These are phyloP conservation scores for Oxytorus armatus DNA, from an alignment of 2,888 invertebrate genomes.

Conservation along the genomic window DNA sequence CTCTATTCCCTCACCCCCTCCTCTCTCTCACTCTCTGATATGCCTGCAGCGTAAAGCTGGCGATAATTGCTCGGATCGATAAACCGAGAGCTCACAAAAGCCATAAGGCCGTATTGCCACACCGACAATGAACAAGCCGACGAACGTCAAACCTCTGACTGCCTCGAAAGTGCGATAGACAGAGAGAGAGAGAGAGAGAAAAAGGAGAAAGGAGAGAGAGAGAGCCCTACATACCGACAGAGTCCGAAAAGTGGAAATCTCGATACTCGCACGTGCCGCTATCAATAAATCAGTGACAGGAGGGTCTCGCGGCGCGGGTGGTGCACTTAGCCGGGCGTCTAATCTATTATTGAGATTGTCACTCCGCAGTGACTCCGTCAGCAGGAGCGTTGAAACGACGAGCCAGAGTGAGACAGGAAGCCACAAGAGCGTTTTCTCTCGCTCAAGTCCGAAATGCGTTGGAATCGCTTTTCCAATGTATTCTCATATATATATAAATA, in stretches of 20 bases:
- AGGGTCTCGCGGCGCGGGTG: constrained; percentile 68
- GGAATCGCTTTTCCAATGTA: too few relatives aligned
- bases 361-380: constrained; percentile 74
- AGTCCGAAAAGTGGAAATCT: constrained; percentile 76
- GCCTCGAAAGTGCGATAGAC: constrained; percentile 14
- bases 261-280: constrained; percentile 77
- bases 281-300: constrained; percentile 79
- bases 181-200: constrained; percentile 23
- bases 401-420: constrained; percentile 70
- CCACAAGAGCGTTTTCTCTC: constrained; percentile 32
- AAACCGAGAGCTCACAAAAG: constrained; percentile 62
- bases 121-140: constrained; percentile 52
- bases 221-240: constrained; percentile 30
- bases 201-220: constrained; percentile 32
- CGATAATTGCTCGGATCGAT: constrained; percentile 70
- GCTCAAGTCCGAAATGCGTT: constrained; percentile 33
- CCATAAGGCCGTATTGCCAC: constrained; percentile 40
- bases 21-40: constrained; percentile 45
- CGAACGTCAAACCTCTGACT: constrained; percentile 52
- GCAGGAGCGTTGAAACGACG: constrained; percentile 74
- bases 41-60: constrained; percentile 63
- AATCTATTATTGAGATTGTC: constrained; percentile 83
- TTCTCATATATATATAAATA: too few relatives aligned
- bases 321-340: constrained; percentile 81
- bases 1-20: constrained; percentile 10